Percentiles rank a stretch among this genome's conserved stretches.
Conservation (phyloP, 2,797 vertebrate species). For the Sylvilagus floridanus region DNA sequence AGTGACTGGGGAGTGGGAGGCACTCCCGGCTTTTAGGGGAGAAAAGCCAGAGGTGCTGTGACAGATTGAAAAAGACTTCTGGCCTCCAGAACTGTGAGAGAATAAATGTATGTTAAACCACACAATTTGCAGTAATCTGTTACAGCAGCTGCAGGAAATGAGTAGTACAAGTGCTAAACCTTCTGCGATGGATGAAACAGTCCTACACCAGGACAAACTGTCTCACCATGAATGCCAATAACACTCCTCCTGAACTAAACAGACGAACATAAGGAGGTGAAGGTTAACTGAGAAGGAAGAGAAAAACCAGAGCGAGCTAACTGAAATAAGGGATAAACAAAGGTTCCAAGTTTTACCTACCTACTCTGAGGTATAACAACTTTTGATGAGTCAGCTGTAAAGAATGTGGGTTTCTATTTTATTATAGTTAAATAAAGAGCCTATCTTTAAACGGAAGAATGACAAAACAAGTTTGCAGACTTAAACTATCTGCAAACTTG, state of each 20-base stretch:
- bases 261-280: background rate
- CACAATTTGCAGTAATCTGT: constrained; percentile 5
- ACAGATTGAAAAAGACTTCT: background rate
- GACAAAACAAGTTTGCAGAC: constrained; percentile 33
- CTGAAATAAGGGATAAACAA: background rate
- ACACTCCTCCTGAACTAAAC: background rate
- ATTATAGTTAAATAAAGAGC: constrained; percentile 46
- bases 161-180: background rate
- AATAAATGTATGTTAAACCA: constrained; percentile 11
- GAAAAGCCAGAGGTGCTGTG: background rate
- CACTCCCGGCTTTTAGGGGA: background rate
- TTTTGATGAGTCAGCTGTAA: constrained; percentile 19
- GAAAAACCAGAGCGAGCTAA: background rate
- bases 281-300: constrained; percentile 24
- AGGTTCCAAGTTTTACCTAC: constrained; percentile 8
- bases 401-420: constrained; percentile 11
- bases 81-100: background rate
- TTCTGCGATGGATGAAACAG: constrained; percentile 31
- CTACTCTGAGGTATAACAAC: background rate
- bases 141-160: constrained; percentile 26
- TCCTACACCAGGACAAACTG: background rate
- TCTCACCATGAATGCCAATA: background rate
- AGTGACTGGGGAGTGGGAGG: background rate
- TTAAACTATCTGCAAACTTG: constrained; percentile 51
- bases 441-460: background rate